Evolutionary conservation across 2,797 vertebrate species (phyloP).

Genomic region (Gadopsis bispinosus): DNA sequence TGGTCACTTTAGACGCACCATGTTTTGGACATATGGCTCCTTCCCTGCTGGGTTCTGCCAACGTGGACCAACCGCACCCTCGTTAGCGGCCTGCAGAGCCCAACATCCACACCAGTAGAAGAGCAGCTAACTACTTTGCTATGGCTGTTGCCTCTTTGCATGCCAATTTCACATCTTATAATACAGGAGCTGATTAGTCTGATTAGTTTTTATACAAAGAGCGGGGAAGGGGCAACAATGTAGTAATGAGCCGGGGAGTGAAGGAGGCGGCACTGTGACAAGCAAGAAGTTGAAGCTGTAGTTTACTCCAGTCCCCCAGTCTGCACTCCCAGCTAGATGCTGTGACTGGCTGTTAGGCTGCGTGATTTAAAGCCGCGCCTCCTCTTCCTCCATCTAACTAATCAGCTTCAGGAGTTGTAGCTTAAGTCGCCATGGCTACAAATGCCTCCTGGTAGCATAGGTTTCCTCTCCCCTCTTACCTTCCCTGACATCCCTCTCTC

Average conservation of each 20-base stretch:
- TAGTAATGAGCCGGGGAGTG: conserved; percentile 49
- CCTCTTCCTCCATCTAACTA: conserved; percentile 46
- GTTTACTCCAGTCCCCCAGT: conserved; percentile 49
- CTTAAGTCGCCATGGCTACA: conserved; percentile 76
- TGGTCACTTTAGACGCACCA: background rate
- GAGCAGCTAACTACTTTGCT: conserved; percentile 4
- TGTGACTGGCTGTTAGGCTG: conserved; percentile 43
- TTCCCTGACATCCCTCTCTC: conserved; percentile 55
- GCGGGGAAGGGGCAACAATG: conserved; percentile 66
- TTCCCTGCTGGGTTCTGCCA: conserved; percentile 11
- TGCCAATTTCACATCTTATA: conserved; percentile 64
- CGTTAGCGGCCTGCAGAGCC: conserved; percentile 14
- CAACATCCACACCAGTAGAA: conserved; percentile 3
- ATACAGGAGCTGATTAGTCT: conserved; percentile 62
- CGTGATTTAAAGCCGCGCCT: conserved; percentile 55
- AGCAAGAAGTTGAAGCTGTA: conserved; percentile 42
- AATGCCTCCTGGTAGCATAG: conserved; percentile 67
- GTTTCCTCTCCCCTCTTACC: conserved; percentile 73
- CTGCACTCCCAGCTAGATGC: conserved; percentile 26
- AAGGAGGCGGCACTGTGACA: conserved; percentile 44
- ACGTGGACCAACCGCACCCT: conserved; percentile 22
- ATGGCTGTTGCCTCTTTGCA: conserved; percentile 41
- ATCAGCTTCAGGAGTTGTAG: conserved; percentile 65
- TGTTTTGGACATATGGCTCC: background rate
- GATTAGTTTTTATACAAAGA: conserved; percentile 71